Evolutionary conservation across 2,113 vertebrate species (phyloP).

Genomic region (Calonectris borealis): DNA sequence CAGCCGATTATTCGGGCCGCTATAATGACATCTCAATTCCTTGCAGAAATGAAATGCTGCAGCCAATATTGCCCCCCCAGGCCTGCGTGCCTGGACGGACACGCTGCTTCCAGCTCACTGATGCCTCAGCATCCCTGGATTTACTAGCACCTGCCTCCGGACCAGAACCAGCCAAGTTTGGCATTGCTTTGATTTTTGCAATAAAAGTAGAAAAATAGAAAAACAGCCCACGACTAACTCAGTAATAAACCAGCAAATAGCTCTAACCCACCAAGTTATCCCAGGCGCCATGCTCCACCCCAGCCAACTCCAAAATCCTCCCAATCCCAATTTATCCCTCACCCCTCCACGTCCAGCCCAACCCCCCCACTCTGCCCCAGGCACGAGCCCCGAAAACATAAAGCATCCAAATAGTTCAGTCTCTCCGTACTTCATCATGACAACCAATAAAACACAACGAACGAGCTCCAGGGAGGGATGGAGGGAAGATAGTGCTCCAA

Average conservation of each 20-base stretch:
- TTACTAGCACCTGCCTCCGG: not conserved
- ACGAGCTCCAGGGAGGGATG: not conserved
- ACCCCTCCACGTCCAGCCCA: not conserved
- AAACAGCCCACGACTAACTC: not conserved
- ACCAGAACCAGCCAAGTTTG: not conserved
- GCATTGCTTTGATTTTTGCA: not conserved
- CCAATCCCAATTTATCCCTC: not conserved
- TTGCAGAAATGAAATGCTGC: not conserved
- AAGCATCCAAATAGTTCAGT: not conserved
- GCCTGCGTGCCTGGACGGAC: not conserved
- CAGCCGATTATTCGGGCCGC: not conserved
- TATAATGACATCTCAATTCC: not conserved
- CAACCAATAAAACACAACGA: not conserved
- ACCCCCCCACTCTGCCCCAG: not conserved
- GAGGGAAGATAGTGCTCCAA: not conserved
- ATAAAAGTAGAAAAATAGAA: not conserved
- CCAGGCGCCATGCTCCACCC: not conserved
- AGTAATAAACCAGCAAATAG: not conserved
- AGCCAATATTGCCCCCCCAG: fast-evolving
- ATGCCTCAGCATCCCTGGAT: not conserved
- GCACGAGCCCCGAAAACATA: fast-evolving
- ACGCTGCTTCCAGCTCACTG: not conserved
- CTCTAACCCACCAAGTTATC: not conserved
- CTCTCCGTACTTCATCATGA: not conserved
- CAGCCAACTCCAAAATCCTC: not conserved